These are phyloP conservation scores for Coracias cyanogaster DNA, from an alignment of 2,797 vertebrate genomes.

Conservation along the genomic window DNA sequence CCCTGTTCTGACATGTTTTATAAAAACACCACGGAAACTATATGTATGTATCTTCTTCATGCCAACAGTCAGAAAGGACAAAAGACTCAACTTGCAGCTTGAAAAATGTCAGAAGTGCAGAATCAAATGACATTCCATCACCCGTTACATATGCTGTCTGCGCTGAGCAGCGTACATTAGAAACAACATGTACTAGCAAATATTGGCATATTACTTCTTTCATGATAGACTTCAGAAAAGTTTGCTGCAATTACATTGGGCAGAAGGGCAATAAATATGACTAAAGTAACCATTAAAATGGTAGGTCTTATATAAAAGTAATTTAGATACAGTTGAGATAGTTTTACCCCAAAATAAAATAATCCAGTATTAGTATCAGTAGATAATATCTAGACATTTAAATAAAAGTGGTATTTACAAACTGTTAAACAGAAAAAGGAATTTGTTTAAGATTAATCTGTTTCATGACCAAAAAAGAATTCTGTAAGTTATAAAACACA, in stretches of 20 bases:
- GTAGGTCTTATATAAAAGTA: neutral
- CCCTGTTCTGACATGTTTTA: neutral
- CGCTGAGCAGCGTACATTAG: neutral
- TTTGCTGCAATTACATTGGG: neutral
- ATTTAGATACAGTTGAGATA: neutral
- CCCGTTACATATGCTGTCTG: neutral
- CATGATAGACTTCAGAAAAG: neutral
- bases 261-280: neutral
- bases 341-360: neutral
- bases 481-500: neutral
- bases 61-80: neutral
- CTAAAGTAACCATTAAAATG: neutral
- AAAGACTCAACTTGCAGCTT: slow-evolving; percentile 23
- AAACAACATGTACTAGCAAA: neutral
- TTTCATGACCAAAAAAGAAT: neutral
- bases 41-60: neutral
- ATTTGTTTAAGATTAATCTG: neutral
- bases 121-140: neutral
- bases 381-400: neutral
- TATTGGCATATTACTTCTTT: neutral
- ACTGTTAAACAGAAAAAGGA: neutral
- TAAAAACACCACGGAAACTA: neutral
- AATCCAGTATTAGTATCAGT: neutral
- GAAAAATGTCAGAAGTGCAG: slow-evolving; percentile 11
- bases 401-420: neutral